Percentiles rank a stretch among this genome's conserved stretches.
These are phyloP conservation scores for Hirtodrosophila histrioides DNA, from an alignment of 2,888 invertebrate species.

Conservation along the genomic window DNA sequence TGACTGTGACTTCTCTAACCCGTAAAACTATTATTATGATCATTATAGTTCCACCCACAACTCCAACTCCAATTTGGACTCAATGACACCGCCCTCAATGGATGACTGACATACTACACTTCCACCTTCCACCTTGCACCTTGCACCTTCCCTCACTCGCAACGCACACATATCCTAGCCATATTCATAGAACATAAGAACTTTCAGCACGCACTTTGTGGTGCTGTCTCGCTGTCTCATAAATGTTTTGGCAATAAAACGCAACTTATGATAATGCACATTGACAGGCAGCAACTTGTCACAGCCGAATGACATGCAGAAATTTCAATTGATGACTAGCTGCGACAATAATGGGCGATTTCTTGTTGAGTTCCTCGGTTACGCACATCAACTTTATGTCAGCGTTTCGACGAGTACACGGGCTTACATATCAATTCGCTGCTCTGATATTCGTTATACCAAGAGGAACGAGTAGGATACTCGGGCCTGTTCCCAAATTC, in stretches of 20 bases:
- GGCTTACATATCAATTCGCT: background rate
- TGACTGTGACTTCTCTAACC: conserved; percentile 76
- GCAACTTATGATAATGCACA: conserved; percentile 74
- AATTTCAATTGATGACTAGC: conserved; percentile 66
- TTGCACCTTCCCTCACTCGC: no score
- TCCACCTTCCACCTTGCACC: no score
- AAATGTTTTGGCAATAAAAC: conserved; percentile 77
- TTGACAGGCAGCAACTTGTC: conserved; percentile 58
- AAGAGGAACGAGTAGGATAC: no score
- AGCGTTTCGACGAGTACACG: background rate
- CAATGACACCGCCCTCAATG: conserved; percentile 28
- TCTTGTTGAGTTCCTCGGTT: conserved; percentile 28
- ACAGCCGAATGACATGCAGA: conserved; percentile 59
- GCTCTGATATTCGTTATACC: background rate
- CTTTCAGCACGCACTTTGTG: conserved; percentile 70
- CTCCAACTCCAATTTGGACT: conserved; percentile 8
- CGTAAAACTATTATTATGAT: conserved; percentile 76
- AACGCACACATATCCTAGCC: no score
- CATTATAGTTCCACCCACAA: conserved; percentile 52
- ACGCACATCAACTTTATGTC: conserved; percentile 25
- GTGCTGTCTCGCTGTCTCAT: conserved; percentile 54
- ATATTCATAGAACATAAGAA: conserved; percentile 12
- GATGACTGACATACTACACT: background rate
- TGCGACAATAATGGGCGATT: conserved; percentile 60
- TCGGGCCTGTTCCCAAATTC: no score